Evolutionary conservation across 2,888 invertebrate genomes (phyloP).

Genomic region (Thecocarcelia acutangulata): DNA sequence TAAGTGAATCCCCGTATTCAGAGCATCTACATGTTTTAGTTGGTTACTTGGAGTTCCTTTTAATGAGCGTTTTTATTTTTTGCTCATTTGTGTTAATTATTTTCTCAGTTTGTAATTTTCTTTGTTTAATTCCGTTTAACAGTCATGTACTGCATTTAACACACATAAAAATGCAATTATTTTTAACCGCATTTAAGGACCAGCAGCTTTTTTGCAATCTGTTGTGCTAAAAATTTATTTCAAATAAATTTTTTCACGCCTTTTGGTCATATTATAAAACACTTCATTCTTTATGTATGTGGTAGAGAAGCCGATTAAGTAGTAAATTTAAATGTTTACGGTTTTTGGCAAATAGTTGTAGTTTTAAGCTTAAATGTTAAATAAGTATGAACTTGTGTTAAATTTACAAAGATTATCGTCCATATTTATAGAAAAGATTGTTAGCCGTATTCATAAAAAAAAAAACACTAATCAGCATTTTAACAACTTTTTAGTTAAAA

Average conservation of each 20-base stretch:
- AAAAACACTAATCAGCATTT: too few relatives aligned
- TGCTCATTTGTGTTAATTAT: constrained; percentile 22
- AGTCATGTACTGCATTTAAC: constrained; percentile 55
- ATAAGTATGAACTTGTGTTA: too few relatives aligned
- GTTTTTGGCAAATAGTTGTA: too few relatives aligned
- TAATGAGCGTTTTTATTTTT: constrained; percentile 43
- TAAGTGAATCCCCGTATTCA: not conserved
- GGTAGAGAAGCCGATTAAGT: too few relatives aligned
- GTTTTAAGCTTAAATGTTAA: too few relatives aligned
- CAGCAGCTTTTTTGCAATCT: not conserved
- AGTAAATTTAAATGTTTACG: not conserved
- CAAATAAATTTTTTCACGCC: not conserved
- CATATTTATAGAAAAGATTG: too few relatives aligned
- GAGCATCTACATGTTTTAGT: not conserved
- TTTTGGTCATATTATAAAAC: constrained; percentile 22
- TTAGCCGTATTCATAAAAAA: too few relatives aligned
- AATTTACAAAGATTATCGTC: too few relatives aligned
- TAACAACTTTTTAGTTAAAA: too few relatives aligned
- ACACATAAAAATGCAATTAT: constrained; percentile 66
- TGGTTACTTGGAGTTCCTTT: constrained; percentile 24
- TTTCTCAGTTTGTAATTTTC: constrained; percentile 1
- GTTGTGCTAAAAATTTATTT: constrained; percentile 13
- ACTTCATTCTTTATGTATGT: not conserved
- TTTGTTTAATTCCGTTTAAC: constrained; percentile 39
- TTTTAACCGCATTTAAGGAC: constrained; percentile 56